Percentiles rank a stretch among this genome's conserved stretches.
Evolutionary conservation across 1,140 invertebrate genomes (phyloP).

Genomic region (Cheumatopsyche charites): DNA sequence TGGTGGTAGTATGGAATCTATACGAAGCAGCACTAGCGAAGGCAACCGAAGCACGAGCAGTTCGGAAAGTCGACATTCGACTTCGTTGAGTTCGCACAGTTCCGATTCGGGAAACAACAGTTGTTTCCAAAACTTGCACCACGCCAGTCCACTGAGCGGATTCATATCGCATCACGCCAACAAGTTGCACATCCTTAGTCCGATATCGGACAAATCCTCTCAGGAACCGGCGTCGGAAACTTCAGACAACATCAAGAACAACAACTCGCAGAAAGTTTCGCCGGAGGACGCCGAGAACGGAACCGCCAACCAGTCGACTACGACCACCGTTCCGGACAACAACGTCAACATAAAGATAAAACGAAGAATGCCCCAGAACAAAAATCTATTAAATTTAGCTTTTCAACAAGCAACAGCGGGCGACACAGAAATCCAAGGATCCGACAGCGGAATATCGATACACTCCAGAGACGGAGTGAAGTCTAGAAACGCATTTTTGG

Average conservation of each 20-base stretch:
- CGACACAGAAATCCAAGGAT: slow-evolving; percentile 78
- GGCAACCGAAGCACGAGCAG: slow-evolving; percentile 81
- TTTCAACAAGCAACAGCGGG: slow-evolving; percentile 67
- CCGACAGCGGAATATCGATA: slow-evolving; percentile 84
- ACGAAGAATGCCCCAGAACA: slow-evolving; percentile 72
- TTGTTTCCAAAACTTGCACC: slow-evolving; percentile 62
- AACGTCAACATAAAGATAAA: slow-evolving; percentile 63
- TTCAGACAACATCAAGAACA: slow-evolving; percentile 78
- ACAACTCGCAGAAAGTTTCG: slow-evolving; percentile 75
- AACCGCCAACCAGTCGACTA: slow-evolving; percentile 54
- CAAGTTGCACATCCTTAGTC: slow-evolving; percentile 83
- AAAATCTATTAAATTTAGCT: slow-evolving; percentile 75
- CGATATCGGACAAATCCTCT: slow-evolving; percentile 89
- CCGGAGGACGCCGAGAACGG: slow-evolving; percentile 62
- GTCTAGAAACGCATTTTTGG: slow-evolving; percentile 66
- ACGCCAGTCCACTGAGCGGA: slow-evolving; percentile 66
- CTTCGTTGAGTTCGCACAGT: slow-evolving; percentile 80
- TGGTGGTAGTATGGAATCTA: slow-evolving; percentile 82
- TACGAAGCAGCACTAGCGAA: slow-evolving; percentile 81
- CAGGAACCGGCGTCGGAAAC: slow-evolving; percentile 81
- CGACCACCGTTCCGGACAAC: slow-evolving; percentile 52
- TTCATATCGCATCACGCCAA: slow-evolving; percentile 70
- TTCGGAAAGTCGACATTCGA: slow-evolving; percentile 78
- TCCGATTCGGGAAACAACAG: slow-evolving; percentile 74
- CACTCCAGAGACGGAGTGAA: slow-evolving; percentile 79